Percentiles rank a stretch among this genome's conserved stretches.
Conservation (phyloP, 2,888 invertebrate genomes). For the Xestia c-nigrum region DNA sequence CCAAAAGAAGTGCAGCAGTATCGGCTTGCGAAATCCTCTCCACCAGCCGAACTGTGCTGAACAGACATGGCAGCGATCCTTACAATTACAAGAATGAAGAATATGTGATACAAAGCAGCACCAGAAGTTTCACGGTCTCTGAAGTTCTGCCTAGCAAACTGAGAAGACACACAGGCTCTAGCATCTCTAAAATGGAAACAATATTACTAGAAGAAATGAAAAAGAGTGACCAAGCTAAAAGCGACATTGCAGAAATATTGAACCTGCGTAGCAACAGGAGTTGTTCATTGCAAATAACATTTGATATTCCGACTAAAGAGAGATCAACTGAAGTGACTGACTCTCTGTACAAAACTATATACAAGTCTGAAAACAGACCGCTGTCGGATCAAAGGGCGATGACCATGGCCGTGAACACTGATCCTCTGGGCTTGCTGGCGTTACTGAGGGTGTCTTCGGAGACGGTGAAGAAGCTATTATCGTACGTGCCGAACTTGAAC, state of each 20-base stretch:
- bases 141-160: slow-evolving; percentile 37
- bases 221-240: slow-evolving; percentile 76
- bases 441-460: slow-evolving; percentile 80
- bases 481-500: slow-evolving; percentile 77
- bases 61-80: slow-evolving; percentile 62
- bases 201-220: slow-evolving; percentile 73
- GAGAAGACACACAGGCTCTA: slow-evolving; percentile 30
- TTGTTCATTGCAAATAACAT: slow-evolving; percentile 71
- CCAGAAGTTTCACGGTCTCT: slow-evolving; percentile 54
- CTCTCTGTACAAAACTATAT: slow-evolving; percentile 68
- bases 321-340: slow-evolving; percentile 77
- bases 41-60: slow-evolving; percentile 40
- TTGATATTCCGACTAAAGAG: slow-evolving; percentile 80
- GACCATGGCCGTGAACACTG: slow-evolving; percentile 85
- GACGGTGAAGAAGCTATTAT: slow-evolving; percentile 76
- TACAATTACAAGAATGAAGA: slow-evolving; percentile 57
- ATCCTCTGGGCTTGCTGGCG: slow-evolving; percentile 80
- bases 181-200: slow-evolving; percentile 62
- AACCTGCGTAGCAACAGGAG: slow-evolving; percentile 60
- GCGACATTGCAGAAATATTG: slow-evolving; percentile 73
- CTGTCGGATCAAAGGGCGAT: slow-evolving; percentile 48
- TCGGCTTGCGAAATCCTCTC: slow-evolving; percentile 54
- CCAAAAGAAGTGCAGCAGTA: slow-evolving; percentile 51
- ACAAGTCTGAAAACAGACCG: slow-evolving; percentile 30
- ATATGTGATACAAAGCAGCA: slow-evolving; percentile 58